phyloP scores from a whole-genome alignment of 53 echinoderm and acorn worm genomes.

The Holothuria scabra region DNA sequence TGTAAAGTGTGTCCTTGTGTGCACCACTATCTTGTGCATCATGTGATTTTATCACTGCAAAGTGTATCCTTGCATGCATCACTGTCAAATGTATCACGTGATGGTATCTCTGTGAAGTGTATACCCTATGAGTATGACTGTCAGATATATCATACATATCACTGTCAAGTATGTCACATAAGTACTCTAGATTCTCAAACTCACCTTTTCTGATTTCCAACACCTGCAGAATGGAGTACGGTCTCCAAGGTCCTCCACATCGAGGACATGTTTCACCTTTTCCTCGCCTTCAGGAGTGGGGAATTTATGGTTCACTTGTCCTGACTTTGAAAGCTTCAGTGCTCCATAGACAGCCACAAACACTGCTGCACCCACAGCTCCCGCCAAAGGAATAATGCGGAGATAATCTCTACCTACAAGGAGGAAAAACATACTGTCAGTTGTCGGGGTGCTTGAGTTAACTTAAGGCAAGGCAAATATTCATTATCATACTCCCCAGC shows the following conservation, averaged over 20 bases:
- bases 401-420: constrained; percentile 71
- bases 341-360: constrained; percentile 58
- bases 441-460: no score
- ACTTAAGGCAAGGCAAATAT: no score
- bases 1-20: no score
- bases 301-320: constrained; percentile 65
- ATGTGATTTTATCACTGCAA: no score
- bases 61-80: no score
- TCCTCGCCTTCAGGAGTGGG: constrained; percentile 72
- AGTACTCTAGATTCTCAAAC: background rate
- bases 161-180: no score
- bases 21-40: no score
- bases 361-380: constrained; percentile 76
- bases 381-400: constrained; percentile 67
- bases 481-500: no score
- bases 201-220: constrained; percentile 92
- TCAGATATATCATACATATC: no score
- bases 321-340: background rate
- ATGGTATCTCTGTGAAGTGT: no score
- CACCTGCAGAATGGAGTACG: constrained; percentile 87
- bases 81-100: no score
- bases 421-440: background rate
- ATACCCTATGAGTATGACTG: no score
- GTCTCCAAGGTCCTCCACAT: constrained; percentile 92
- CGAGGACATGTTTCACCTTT: constrained; percentile 77